Conservation (phyloP, 2,113 vertebrate species). For the Euleptes europaea region DNA sequence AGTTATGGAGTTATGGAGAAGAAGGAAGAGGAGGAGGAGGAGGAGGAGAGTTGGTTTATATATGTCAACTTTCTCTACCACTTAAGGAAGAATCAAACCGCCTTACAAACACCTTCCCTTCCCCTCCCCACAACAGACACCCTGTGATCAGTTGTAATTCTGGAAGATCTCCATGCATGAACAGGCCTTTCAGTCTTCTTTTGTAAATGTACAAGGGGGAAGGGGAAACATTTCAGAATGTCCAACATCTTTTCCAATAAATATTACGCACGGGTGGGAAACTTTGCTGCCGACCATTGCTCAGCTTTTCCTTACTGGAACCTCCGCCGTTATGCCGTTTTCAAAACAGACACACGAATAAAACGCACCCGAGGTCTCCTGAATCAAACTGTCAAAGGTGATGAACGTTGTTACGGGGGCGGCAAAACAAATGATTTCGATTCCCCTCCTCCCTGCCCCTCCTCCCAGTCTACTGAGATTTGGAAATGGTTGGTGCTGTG, state of each 20-base stretch:
- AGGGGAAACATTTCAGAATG: neutral
- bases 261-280: neutral
- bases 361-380: conserved; percentile 69
- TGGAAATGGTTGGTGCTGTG: conserved; percentile 56
- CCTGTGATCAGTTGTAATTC: too few species aligned
- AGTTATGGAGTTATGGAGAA: too few species aligned
- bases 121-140: too few species aligned
- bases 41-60: too few species aligned
- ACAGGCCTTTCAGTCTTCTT: too few species aligned
- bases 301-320: conserved; percentile 58
- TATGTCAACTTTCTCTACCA: too few species aligned
- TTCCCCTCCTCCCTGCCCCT: neutral
- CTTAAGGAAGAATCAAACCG: too few species aligned
- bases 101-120: too few species aligned
- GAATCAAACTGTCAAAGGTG: conserved; percentile 74
- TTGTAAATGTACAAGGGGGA: too few species aligned
- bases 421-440: conserved; percentile 69
- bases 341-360: conserved; percentile 67
- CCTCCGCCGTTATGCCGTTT: conserved; percentile 58
- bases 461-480: conserved; percentile 64
- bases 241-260: neutral
- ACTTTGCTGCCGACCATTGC: conserved; percentile 57
- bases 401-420: conserved; percentile 72
- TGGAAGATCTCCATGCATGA: too few species aligned
- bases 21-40: too few species aligned